Conservation (phyloP, 2,888 invertebrate genomes). For the Lasius platythorax region DNA sequence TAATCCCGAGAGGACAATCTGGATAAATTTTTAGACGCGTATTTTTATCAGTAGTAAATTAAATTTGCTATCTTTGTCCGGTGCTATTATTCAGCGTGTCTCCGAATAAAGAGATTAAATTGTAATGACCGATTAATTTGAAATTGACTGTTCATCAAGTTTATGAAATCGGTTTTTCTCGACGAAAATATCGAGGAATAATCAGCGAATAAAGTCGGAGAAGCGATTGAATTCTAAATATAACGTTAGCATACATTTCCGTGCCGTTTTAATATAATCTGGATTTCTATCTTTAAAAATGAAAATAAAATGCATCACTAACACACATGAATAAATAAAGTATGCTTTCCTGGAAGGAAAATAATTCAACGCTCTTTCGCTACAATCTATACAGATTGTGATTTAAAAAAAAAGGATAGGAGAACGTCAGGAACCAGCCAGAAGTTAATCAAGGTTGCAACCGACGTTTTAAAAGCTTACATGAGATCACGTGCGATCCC, state of each 20-base stretch:
- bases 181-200: neutral
- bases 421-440: neutral
- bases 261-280: neutral
- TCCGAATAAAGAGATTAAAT: neutral
- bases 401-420: neutral
- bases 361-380: neutral
- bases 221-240: neutral
- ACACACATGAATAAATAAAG: neutral
- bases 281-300: neutral
- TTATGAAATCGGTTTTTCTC: neutral
- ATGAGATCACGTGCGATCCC: neutral
- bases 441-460: slow-evolving; percentile 24
- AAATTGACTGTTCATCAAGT: neutral
- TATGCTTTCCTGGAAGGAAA: neutral
- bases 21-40: slow-evolving; percentile 5
- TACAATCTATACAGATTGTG: neutral
- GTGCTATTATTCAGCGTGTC: neutral
- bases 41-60: neutral
- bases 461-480: slow-evolving; percentile 16
- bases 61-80: neutral
- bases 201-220: neutral
- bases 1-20: neutral
- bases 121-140: neutral
- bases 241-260: neutral
- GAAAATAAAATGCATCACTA: neutral